Percentiles rank a stretch among this genome's conserved stretches.
Evolutionary conservation across 2,113 vertebrate genomes (phyloP).

Genomic region (Cnemophilus loriae): DNA sequence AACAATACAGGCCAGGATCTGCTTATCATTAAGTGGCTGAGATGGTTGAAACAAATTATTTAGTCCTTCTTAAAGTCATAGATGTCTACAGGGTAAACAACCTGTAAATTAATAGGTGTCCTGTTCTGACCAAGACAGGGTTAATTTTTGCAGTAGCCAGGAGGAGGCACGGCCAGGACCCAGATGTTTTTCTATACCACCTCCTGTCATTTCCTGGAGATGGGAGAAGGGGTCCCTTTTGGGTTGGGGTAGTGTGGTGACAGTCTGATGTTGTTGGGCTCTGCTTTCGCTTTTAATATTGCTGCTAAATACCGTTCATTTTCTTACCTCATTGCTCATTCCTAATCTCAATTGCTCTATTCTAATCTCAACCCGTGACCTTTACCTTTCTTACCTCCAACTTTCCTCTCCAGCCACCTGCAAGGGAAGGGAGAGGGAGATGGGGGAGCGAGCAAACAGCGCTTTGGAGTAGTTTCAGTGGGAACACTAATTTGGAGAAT

Average conservation of each 20-base stretch:
- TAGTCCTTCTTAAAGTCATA: background rate
- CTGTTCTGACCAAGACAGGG: background rate
- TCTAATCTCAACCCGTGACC: background rate
- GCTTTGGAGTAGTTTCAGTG: background rate
- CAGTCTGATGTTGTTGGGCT: background rate
- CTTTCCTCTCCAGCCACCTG: background rate
- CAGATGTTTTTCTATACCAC: background rate
- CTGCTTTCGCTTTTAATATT: background rate
- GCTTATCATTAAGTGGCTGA: background rate
- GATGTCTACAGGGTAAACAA: background rate
- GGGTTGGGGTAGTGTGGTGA: background rate
- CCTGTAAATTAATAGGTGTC: background rate
- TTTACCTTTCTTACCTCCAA: background rate
- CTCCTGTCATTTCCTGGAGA: background rate
- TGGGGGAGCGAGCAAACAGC: background rate
- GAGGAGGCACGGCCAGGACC: background rate
- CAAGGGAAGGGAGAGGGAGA: background rate
- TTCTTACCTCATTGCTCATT: background rate
- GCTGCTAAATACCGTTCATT: background rate
- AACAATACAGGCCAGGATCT: background rate
- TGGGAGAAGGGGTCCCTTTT: background rate
- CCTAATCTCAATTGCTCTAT: no score
- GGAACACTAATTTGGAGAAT: background rate
- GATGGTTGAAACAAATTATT: background rate
- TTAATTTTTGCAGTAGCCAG: background rate